Base-by-base conservation (phyloP, 2,888 invertebrate species). In the Pseudanteris insignis region DNA sequence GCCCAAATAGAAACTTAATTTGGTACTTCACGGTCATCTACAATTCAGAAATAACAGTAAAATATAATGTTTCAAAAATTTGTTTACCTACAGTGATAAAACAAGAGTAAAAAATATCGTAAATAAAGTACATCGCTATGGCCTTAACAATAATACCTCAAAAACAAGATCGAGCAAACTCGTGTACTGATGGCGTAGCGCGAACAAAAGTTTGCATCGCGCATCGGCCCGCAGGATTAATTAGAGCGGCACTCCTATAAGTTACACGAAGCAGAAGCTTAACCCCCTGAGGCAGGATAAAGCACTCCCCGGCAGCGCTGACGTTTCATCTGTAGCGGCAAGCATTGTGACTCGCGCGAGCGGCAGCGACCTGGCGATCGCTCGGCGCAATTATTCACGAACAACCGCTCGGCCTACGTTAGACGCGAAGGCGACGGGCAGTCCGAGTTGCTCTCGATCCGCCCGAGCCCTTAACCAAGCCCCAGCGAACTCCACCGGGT, bases 341-440 rank as follows among this genome's bases (percentile, higher is more conserved):
- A 18, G 48, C 14, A 26, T 44, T n/a, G n/a, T n/a, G 24, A 25
- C 37, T 62, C 26, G 37, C 12, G 55, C 58, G 75, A 75, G 73
- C 75, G 75, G 44, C 34, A 43, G 72, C 74, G 73, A 75, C 77
- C 71, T 74, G 74, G 75, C 77, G 77, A 77, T 78, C 74, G 76
- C 73, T 73, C 73, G 73, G 71, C 69, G 69, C 78, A 79, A 79
- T 79, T 78, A 79, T 79, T 79, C 78, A 78, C 77, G 77, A 73
- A 73, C 74, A 75, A 26, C 71, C 6, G 6, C 6, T 66, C 73
- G 70, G 75, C 72, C 72, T 72, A 67, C 70, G 72, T 67, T 74
- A 75, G 75, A 66, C 72, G 73, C 73, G 72, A 71, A 76, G 74
- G 66, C 74, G 26, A n/a, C 73, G 24, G 32, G 26, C 38, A 77